phyloP scores from a whole-genome alignment of 2,888 invertebrate genomes.

The Conchocele bisecta region DNA sequence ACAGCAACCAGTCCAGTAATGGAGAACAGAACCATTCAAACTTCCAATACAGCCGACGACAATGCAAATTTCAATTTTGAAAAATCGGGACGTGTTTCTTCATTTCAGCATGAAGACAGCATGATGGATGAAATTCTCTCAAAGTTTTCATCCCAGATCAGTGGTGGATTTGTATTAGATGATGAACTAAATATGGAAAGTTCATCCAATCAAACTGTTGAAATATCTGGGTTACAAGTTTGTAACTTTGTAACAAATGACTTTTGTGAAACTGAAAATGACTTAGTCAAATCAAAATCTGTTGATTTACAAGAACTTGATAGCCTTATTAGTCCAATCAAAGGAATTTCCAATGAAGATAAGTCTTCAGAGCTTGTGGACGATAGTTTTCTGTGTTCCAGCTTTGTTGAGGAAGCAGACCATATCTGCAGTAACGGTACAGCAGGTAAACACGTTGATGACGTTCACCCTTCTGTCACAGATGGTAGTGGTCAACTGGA shows the following conservation, averaged over 20 bases:
- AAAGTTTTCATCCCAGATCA: constrained; percentile 48
- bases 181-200: not conserved
- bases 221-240: no score
- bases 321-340: constrained; percentile 32
- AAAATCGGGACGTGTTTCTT: not conserved
- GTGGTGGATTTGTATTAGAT: not conserved
- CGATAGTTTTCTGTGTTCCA: constrained; percentile 27
- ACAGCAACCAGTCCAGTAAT: not conserved
- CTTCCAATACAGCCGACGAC: not conserved
- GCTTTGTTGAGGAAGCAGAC: constrained; percentile 33
- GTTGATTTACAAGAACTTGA: constrained; percentile 17
- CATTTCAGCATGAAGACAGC: constrained; percentile 31
- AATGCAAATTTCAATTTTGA: constrained; percentile 37
- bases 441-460: not conserved
- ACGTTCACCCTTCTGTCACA: not conserved
- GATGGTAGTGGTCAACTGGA: not conserved
- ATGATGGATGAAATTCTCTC: constrained; percentile 62
- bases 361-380: not conserved
- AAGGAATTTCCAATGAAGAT: constrained; percentile 11
- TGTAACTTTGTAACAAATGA: no score
- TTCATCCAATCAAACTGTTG: no score
- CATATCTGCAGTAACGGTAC: no score
- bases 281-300: not conserved
- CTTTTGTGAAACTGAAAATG: no score
- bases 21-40: not conserved